Base-by-base conservation (phyloP, 2,797 vertebrate species). In the Enteromius fasciolatus region DNA sequence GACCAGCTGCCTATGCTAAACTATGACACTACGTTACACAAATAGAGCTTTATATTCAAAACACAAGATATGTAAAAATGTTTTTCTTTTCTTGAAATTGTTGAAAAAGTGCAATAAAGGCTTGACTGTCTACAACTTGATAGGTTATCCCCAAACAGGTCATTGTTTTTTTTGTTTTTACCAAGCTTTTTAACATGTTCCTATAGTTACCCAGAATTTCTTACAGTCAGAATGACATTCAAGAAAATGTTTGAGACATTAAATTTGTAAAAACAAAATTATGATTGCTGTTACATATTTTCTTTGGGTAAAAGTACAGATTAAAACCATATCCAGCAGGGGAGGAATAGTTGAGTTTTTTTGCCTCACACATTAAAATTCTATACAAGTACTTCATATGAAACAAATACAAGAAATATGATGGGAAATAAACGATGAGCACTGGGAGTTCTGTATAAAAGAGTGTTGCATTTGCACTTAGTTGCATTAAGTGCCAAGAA, bases 31-130 rank as follows among this genome's bases (percentile, higher is more conserved):
- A 97, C 95, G 86, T 94, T 97, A 96, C 94, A 97, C 95, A 96
- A 95, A 95, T 92, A 89, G 82, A 92, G 95, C 92, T 92, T 94
- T 93, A 94, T 94, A 95, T 95, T 93, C 90, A 94, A 96, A 93
- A 95, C 96, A 97, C 96, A 97, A 95, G 93, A 94, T 95, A 96
- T 94, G 95, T 96, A 96, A 96, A 96, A 96, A 97, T 96, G 84
- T 94, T 92, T 94, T 94, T 77, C 91, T 95, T 95, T 96, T 94
- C 94, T 95, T 96, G 94, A 93, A 93, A 83, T 90, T 93, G 96
- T 94, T 85, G 86, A 94, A 95, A 97, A 97, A 98, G 96, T 98
- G 96, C 96, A 97, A 96, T 96, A 97, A 95, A 96, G 94, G 91
- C 96, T 94, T 95, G 92, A 94, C 92, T 92, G 94, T 93, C 94